Conservation (phyloP, 2,797 vertebrate species). For the Bradypus variegatus region DNA sequence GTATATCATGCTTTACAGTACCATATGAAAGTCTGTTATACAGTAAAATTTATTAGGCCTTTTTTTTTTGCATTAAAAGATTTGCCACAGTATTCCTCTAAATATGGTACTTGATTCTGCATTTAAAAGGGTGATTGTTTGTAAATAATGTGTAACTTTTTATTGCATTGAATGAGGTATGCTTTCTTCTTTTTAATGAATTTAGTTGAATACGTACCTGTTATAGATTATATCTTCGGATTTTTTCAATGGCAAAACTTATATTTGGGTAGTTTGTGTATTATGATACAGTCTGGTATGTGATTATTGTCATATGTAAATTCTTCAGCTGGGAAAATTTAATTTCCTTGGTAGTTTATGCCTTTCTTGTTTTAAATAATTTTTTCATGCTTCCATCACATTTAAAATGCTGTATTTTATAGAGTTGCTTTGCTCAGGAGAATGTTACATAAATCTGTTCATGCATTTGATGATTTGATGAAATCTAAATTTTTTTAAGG, state of each 20-base stretch:
- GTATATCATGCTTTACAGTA: background rate
- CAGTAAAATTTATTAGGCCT: background rate
- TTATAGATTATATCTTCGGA: background rate
- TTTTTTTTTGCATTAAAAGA: background rate
- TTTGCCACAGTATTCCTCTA: background rate
- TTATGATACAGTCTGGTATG: background rate
- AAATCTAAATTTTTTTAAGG: background rate
- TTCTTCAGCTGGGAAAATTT: background rate
- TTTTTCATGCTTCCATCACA: background rate
- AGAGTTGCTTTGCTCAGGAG: background rate
- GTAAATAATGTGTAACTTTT: background rate
- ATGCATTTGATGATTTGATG: slow-evolving; percentile 23
- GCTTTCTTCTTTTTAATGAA: background rate
- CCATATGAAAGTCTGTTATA: background rate
- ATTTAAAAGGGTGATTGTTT: background rate
- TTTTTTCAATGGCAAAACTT: background rate
- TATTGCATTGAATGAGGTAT: background rate
- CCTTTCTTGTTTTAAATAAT: slow-evolving; percentile 6
- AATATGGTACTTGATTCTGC: background rate
- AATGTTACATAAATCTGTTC: slow-evolving; percentile 3
- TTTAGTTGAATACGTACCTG: background rate
- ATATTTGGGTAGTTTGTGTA: background rate
- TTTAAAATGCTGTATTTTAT: background rate
- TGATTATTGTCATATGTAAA: background rate
- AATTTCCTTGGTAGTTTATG: background rate